Percentiles rank a stretch among this genome's conserved stretches.
Conservation (phyloP, 2,113 vertebrate genomes). For the Chloroceryle aenea region DNA sequence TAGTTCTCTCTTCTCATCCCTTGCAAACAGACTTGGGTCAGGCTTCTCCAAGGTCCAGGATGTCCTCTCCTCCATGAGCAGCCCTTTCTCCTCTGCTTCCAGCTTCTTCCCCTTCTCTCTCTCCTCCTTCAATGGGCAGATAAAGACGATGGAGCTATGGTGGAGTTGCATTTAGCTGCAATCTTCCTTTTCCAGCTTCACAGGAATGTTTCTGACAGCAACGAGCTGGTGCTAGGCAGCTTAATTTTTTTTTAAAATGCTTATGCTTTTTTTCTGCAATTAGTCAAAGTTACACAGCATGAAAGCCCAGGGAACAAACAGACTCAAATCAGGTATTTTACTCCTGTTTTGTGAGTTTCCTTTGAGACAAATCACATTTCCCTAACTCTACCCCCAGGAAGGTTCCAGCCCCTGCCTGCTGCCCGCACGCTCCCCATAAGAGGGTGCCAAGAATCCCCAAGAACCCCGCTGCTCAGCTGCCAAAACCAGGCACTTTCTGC, state of each 20-base stretch:
- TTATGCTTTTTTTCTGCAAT: not conserved
- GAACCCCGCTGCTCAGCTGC: not conserved
- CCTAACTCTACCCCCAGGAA: not conserved
- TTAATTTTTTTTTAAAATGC: not conserved
- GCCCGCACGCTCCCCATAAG: not conserved
- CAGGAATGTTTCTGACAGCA: not conserved
- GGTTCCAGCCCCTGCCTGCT: not conserved
- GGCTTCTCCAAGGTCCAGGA: not conserved
- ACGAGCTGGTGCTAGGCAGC: not conserved
- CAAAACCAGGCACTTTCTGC: not conserved
- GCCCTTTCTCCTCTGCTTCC: not conserved
- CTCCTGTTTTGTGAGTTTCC: not conserved
- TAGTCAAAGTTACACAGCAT: not conserved
- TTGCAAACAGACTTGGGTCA: not conserved
- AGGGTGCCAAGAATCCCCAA: constrained; percentile 1
- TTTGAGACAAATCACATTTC: not conserved
- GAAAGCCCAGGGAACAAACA: not conserved
- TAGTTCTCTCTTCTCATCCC: not conserved
- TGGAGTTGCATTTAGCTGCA: not conserved
- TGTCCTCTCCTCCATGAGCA: not conserved
- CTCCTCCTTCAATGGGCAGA: not conserved
- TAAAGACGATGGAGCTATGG: not conserved
- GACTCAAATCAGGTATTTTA: not conserved
- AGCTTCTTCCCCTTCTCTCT: not conserved
- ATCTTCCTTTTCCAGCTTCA: not conserved